These are phyloP conservation scores for Misgurnus mizolepis DNA, from an alignment of 2,113 vertebrate species.

Conservation along the genomic window DNA sequence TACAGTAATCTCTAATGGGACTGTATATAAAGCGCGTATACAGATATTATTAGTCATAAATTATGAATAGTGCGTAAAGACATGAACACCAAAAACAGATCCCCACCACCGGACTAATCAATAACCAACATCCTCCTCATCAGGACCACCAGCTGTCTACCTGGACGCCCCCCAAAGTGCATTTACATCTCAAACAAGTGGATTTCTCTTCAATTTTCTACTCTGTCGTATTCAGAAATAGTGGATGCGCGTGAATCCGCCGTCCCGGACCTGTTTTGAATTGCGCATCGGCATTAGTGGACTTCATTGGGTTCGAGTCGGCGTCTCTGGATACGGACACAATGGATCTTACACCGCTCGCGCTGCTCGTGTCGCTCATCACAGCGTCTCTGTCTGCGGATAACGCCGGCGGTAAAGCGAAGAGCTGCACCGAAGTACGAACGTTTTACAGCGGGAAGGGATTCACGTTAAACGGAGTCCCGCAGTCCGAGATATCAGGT, in stretches of 20 bases:
- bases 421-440: slow-evolving; percentile 88
- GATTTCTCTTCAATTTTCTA: not conserved
- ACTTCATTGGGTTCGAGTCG: slow-evolving; percentile 24
- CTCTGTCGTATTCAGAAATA: not conserved
- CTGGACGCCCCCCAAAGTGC: not conserved
- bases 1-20: not conserved
- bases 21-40: not conserved
- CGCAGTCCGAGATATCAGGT: slow-evolving; percentile 93
- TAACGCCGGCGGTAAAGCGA: slow-evolving; percentile 73
- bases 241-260: not conserved
- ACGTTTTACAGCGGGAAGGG: slow-evolving; percentile 93
- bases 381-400: slow-evolving; percentile 76
- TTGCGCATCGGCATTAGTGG: slow-evolving; percentile 1
- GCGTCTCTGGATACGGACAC: slow-evolving; percentile 35
- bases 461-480: slow-evolving; percentile 86
- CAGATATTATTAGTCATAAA: slow-evolving; percentile 4
- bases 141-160: slow-evolving; percentile 5
- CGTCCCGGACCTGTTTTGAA: not conserved
- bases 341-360: slow-evolving; percentile 78
- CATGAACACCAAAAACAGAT: slow-evolving; percentile 49
- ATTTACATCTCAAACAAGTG: slow-evolving; percentile 13
- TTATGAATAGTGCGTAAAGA: slow-evolving; percentile 36
- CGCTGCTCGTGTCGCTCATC: slow-evolving; percentile 66
- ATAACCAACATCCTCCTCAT: slow-evolving; percentile 21
- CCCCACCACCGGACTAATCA: slow-evolving; percentile 49